phyloP scores from a whole-genome alignment of 2,888 invertebrate species.

The Dryadula phaetusa region DNA sequence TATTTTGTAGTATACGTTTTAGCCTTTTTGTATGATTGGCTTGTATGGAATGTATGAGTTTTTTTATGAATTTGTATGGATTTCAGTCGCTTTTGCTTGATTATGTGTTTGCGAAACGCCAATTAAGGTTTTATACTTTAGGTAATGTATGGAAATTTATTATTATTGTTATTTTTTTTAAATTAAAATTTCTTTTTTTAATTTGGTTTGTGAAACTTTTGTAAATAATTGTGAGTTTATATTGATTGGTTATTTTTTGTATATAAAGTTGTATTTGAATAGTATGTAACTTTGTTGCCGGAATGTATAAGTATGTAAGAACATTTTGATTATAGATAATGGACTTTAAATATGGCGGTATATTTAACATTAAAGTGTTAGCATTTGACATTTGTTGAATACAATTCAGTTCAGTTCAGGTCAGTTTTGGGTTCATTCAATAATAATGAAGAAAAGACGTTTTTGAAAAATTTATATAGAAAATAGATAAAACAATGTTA shows the following conservation, averaged over 20 bases:
- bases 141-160: constrained; percentile 27
- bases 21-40: constrained; percentile 63
- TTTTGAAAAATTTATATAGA: not conserved
- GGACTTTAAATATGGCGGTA: too few relatives aligned
- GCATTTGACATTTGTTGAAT: too few relatives aligned
- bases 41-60: constrained; percentile 46
- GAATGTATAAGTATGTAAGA: too few relatives aligned
- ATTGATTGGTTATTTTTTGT: not conserved
- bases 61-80: constrained; percentile 46
- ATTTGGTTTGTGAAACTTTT: not conserved
- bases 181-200: not conserved
- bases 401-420: too few relatives aligned
- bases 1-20: constrained; percentile 72
- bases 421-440: too few relatives aligned
- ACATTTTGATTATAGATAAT: too few relatives aligned
- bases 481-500: not conserved
- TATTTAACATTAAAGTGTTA: too few relatives aligned
- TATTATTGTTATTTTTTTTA: not conserved
- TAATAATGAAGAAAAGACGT: too few relatives aligned
- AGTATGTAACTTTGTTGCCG: not conserved
- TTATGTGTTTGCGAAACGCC: constrained; percentile 53
- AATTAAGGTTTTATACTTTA: constrained; percentile 20
- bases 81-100: constrained; percentile 49
- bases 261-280: not conserved
- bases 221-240: not conserved